A percentile compares a stretch with the other conserved stretches of the same genome.
Conservation (phyloP, 2,888 invertebrate species). For the Papilio gigon region DNA sequence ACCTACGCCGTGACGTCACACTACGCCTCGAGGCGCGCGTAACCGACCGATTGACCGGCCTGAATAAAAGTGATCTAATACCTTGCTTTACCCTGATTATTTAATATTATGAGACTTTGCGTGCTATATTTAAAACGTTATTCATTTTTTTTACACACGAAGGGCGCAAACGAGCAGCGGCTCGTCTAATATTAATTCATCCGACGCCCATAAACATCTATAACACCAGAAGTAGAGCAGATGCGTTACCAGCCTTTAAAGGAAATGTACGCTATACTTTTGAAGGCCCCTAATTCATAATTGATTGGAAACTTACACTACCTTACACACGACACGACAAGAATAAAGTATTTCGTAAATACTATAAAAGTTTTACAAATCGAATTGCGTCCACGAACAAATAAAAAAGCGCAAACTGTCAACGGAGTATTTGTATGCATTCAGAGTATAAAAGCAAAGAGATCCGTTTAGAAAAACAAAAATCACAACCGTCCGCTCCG, state of each 20-base stretch:
- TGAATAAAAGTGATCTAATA: constrained; percentile 60
- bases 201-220: too few species aligned
- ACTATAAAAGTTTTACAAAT: constrained; percentile 3
- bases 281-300: too few species aligned
- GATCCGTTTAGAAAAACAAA: constrained; percentile 20
- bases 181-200: too few species aligned
- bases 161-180: too few species aligned
- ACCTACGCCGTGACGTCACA: constrained; percentile 42
- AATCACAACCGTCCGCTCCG: constrained; percentile 1
- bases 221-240: too few species aligned
- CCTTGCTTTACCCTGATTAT: constrained; percentile 52
- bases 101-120: constrained; percentile 4
- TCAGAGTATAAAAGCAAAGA: constrained; percentile 4
- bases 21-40: constrained; percentile 25
- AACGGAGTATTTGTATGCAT: constrained; percentile 5
- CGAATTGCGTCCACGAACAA: background rate
- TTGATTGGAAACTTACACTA: too few species aligned
- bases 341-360: background rate
- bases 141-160: background rate
- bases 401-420: constrained; percentile 6
- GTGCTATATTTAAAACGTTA: background rate
- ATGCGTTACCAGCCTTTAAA: too few species aligned
- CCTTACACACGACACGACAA: background rate
- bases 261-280: too few species aligned
- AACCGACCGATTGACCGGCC: constrained; percentile 43